Base-by-base conservation (phyloP, 2,888 invertebrate species). In the Serripes groenlandicus region DNA sequence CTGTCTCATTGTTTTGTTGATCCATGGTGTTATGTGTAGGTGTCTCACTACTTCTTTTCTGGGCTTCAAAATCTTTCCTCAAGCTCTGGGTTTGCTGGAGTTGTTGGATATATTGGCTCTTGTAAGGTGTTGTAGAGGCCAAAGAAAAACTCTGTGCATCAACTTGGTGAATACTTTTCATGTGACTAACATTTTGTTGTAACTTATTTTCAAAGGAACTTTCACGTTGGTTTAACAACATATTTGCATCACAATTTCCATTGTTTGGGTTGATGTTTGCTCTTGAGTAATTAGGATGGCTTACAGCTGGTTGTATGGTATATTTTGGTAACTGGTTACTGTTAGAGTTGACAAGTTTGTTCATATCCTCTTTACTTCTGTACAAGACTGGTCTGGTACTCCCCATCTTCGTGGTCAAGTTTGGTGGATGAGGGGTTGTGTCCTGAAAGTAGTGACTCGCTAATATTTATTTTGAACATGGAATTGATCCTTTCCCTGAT, bases 371-470 rank as follows among this genome's bases (percentile, higher is more conserved):
- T 62, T 77, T 75, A 68, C 82, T 78, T 30, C 86, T 58, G 35
- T 84, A 84, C 35, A 81, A 54, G 35, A 58, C 28, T 18, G 83
- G 81, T 71, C 78, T 68, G 11, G 69, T 32, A 21, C 34, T 70
- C n/a, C 54, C 49, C 56, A 84, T 77, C 58, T 82, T 86, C 52
- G 60, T 77, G 54, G 80, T 78, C 23, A 86, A 54, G 69, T 86
- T 86, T 18, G 82, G 69, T 35, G 80, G 75, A 23, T 30, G 68
- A 4, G 71, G 60, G 1, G 30, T 35, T n/a, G 35, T 26, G 21
- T 49, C 28, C 83, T 83, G 42, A 23, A 73, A 71, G n/a, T n/a
- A 21, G 15, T 11, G 42, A 42, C 42, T 42, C 15, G 7, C 42
- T 42, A 11, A 42, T 11, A 42, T 42, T 42, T 42, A 7, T 11